phyloP scores from a whole-genome alignment of 2,888 invertebrate species.

The Cosmia trapezina region DNA sequence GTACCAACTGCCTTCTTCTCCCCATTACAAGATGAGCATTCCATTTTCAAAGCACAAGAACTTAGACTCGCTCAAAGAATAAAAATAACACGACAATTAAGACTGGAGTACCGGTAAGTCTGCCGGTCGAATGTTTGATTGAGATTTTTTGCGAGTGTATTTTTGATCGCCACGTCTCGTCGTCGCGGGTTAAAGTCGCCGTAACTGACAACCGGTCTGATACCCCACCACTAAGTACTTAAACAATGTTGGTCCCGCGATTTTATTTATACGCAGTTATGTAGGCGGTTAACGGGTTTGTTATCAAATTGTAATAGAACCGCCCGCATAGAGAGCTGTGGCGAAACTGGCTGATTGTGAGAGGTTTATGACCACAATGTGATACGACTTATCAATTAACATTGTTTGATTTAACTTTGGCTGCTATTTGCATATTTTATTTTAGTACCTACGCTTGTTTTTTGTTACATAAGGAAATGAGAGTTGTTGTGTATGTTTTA shows the following conservation, averaged over 20 bases:
- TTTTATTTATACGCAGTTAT: constrained; percentile 25
- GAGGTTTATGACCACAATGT: constrained; percentile 41
- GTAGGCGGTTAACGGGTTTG: background rate
- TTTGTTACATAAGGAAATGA: background rate
- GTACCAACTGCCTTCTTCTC: constrained; percentile 27
- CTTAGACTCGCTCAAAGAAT: constrained; percentile 6
- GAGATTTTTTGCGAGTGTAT: constrained; percentile 41
- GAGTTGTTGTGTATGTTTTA: background rate
- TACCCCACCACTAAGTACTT: constrained; percentile 37
- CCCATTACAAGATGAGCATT: constrained; percentile 28
- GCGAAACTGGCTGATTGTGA: constrained; percentile 58
- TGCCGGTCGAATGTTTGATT: constrained; percentile 16
- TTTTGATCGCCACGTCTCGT: constrained; percentile 46
- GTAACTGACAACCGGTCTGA: constrained; percentile 25
- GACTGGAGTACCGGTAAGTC: constrained; percentile 10
- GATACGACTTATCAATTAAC: constrained; percentile 59
- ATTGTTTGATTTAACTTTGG: constrained; percentile 52
- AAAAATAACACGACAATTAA: constrained; percentile 3
- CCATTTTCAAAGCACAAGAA: constrained; percentile 40
- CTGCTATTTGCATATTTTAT: constrained; percentile 56
- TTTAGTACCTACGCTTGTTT: constrained; percentile 19
- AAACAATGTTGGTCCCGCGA: constrained; percentile 11
- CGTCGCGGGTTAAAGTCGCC: constrained; percentile 15
- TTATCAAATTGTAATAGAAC: constrained; percentile 44
- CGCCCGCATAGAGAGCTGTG: constrained; percentile 45